These are phyloP conservation scores for Drosophila setosimentum DNA, from an alignment of 2,888 invertebrate species.

Conservation along the genomic window DNA sequence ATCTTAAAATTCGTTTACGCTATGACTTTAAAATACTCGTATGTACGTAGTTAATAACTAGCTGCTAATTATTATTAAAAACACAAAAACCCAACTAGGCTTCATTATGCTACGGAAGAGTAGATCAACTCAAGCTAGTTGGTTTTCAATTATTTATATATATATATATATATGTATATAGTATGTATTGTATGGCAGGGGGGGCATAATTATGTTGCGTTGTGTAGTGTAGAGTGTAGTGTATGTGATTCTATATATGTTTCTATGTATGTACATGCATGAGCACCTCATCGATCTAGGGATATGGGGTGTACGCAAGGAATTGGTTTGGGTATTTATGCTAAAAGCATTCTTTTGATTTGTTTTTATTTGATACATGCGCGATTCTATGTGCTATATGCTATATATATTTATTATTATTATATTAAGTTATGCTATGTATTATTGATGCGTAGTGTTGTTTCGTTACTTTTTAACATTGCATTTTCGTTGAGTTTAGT, in stretches of 20 bases:
- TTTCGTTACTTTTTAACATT: conserved; percentile 40
- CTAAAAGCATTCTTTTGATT: conserved; percentile 79
- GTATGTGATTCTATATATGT: conserved; percentile 24
- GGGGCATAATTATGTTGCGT: conserved; percentile 50
- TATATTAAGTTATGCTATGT: conserved; percentile 9
- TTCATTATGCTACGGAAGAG: conserved; percentile 71
- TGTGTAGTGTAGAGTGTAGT: conserved; percentile 29
- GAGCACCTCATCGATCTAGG: conserved; percentile 43
- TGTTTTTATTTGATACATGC: conserved; percentile 69
- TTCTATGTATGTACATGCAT: conserved; percentile 71
- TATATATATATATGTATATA: conserved; percentile 37
- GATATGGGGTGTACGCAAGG: conserved; percentile 55
- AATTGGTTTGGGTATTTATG: conserved; percentile 60
- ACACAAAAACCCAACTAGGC: conserved; percentile 66
- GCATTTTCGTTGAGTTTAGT: conserved; percentile 70
- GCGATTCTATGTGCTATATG: conserved; percentile 77
- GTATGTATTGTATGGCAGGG: conserved; percentile 39
- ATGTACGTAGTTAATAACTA: conserved; percentile 70
- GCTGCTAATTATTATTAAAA: conserved; percentile 68
- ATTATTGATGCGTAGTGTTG: conserved; percentile 45
- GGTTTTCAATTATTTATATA: conserved; percentile 38
- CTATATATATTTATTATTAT: conserved; percentile 28
- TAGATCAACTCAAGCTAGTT: conserved; percentile 69
- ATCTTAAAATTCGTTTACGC: conserved; percentile 77
- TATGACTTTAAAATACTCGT: conserved; percentile 78